Conservation (phyloP, 23 tunicate genomes). For the Styela plicata region DNA sequence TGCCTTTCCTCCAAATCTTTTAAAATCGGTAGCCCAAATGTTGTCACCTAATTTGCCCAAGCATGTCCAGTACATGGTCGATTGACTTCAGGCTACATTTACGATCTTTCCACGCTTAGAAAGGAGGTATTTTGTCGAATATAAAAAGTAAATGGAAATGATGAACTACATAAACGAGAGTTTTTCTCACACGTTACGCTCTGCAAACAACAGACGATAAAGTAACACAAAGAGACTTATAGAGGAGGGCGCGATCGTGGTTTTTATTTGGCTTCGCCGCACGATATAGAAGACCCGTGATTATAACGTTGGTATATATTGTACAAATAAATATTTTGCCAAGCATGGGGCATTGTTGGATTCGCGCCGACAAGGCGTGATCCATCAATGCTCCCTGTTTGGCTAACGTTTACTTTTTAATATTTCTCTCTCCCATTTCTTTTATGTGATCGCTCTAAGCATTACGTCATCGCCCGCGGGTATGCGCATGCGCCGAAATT, state of each 20-base stretch:
- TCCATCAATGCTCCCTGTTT: too few relatives aligned
- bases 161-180: neutral
- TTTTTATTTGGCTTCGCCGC: conserved; percentile 14
- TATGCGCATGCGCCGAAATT: conserved; percentile 87
- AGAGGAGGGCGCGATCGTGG: conserved; percentile 7
- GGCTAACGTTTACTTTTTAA: too few relatives aligned
- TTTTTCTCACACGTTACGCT: conserved; percentile 16
- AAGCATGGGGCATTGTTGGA: too few relatives aligned
- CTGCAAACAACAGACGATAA: conserved; percentile 17
- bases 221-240: neutral
- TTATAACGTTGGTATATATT: conserved; percentile 29
- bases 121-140: neutral
- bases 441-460: conserved; percentile 13
- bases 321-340: too few relatives aligned
- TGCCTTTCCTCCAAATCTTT: neutral
- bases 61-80: neutral
- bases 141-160: neutral
- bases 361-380: too few relatives aligned
- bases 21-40: neutral
- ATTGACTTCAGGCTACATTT: neutral
- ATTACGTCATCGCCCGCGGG: conserved; percentile 71
- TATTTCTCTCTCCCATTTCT: neutral
- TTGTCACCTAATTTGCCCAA: neutral
- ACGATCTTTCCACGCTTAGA: neutral
- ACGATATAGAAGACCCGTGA: conserved; percentile 1